These are phyloP conservation scores for Tenthredo livida DNA, from an alignment of 2,888 invertebrate genomes.

Conservation along the genomic window DNA sequence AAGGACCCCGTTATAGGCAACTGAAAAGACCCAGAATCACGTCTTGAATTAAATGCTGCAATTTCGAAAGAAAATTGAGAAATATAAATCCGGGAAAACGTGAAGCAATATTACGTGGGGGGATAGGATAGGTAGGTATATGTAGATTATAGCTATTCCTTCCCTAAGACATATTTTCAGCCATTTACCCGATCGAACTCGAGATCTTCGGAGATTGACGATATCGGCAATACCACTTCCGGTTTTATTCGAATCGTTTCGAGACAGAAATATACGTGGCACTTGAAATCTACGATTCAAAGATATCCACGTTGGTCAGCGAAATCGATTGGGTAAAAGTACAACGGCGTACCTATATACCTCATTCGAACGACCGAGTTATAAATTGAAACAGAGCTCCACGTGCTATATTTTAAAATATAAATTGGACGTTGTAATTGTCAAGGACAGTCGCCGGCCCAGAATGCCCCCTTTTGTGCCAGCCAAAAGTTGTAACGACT, in stretches of 20 bases:
- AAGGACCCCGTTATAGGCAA: background rate
- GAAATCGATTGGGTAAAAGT: slow-evolving; percentile 24
- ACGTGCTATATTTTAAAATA: slow-evolving; percentile 68
- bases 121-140: background rate
- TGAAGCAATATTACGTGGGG: background rate
- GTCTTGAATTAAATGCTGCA: slow-evolving; percentile 13
- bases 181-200: slow-evolving; percentile 17
- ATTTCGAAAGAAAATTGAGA: background rate
- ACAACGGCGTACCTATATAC: background rate
- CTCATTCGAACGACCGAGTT: slow-evolving; percentile 21
- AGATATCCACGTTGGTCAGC: slow-evolving; percentile 32
- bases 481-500: slow-evolving; percentile 71
- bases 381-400: slow-evolving; percentile 39
- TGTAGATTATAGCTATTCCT: slow-evolving; percentile 27
- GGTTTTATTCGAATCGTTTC: slow-evolving; percentile 32
- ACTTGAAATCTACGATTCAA: slow-evolving; percentile 28
- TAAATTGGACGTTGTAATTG: slow-evolving; percentile 70
- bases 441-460: slow-evolving; percentile 60
- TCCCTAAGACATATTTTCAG: slow-evolving; percentile 1
- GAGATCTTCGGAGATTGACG: slow-evolving; percentile 39
- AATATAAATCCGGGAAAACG: slow-evolving; percentile 20
- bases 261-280: slow-evolving; percentile 10
- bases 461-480: background rate
- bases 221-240: slow-evolving; percentile 34
- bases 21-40: slow-evolving; percentile 15